A percentile compares a stretch with the other conserved stretches of the same genome.
These are phyloP conservation scores for Eurytemora carolleeae DNA, from an alignment of 1,140 invertebrate species.

Conservation along the genomic window DNA sequence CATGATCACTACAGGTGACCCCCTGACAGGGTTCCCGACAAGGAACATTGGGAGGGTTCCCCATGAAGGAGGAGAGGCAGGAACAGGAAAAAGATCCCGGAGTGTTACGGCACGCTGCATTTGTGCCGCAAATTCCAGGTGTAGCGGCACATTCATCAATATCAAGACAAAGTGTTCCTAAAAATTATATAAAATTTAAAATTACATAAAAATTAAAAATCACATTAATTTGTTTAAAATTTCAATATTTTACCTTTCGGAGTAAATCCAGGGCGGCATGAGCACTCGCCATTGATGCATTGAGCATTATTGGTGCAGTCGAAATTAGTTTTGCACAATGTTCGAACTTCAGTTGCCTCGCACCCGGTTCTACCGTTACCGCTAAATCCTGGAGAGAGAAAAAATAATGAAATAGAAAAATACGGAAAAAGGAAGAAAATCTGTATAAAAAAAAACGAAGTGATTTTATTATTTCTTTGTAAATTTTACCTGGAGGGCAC, in stretches of 20 bases:
- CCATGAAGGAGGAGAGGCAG: slow-evolving; percentile 63
- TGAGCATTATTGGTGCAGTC: slow-evolving; percentile 79
- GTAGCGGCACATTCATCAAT: slow-evolving; percentile 51
- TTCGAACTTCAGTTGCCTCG: slow-evolving; percentile 47
- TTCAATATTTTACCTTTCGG: slow-evolving; percentile 43
- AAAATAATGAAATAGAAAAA: slow-evolving; percentile 18
- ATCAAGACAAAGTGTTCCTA: slow-evolving; percentile 32
- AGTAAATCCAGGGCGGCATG: slow-evolving; percentile 68
- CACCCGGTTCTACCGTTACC: slow-evolving; percentile 9
- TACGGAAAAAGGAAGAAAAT: slow-evolving; percentile 11
- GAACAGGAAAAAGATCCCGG: slow-evolving; percentile 64
- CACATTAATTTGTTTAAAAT: too few relatives aligned
- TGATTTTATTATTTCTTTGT: too few relatives aligned
- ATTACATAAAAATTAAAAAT: too few relatives aligned
- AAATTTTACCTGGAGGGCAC: slow-evolving; percentile 64
- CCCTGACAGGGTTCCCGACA: slow-evolving; percentile 30
- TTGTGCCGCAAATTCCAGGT: slow-evolving; percentile 49
- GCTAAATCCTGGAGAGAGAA: slow-evolving; percentile 28
- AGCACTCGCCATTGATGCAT: slow-evolving; percentile 61
- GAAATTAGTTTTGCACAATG: slow-evolving; percentile 64
- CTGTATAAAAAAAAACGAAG: slow-evolving; percentile 4
- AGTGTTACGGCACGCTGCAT: slow-evolving; percentile 58
- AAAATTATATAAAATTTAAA: too few relatives aligned
- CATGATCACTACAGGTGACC: neutral
- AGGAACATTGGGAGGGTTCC: slow-evolving; percentile 48